Base-by-base conservation (phyloP, 2,888 invertebrate genomes). In the Sinodicranocentrus sp. region DNA sequence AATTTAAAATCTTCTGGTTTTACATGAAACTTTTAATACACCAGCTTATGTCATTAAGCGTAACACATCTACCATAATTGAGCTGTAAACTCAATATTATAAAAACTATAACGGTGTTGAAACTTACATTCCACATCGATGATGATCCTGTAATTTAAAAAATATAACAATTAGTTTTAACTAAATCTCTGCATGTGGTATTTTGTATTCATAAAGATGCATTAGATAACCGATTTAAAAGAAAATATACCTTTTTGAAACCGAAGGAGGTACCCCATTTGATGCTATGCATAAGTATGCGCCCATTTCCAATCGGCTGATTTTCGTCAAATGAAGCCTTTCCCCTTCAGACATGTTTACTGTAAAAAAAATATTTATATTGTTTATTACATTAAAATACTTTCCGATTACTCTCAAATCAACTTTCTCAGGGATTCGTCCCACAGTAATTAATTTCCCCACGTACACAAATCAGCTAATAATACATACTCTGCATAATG, bases 121-220 rank as follows among this genome's bases (percentile, higher is more conserved):
- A 44, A 93, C 95, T 95, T 91, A 96, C 96, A 96, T 92, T 96
- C 96, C 86, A 96, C 96, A 90, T 96, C 96, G 80, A 96, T 94
- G 90, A 95, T 96, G 92, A 97, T 96, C 90, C 96, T 93, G 70
- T 10, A 59, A n/a, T n/a, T n/a, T n/a, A n/a, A n/a, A n/a, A n/a
- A n/a, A n/a, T n/a, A n/a, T n/a, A n/a, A n/a, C n/a, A n/a, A n/a
- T n/a, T n/a, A n/a, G n/a, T n/a, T n/a, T n/a, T n/a, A n/a, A n/a
- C n/a, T n/a, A n/a, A n/a, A n/a, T n/a, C n/a, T n/a, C n/a, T n/a
- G n/a, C n/a, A n/a, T n/a, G n/a, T n/a, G n/a, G n/a, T n/a, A n/a
- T n/a, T n/a, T n/a, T n/a, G n/a, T n/a, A n/a, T n/a, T n/a, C n/a
- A n/a, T n/a, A n/a, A n/a, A n/a, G n/a, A n/a, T n/a, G n/a, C n/a